Percentiles rank a stretch among this genome's conserved stretches.
These are phyloP conservation scores for Acanthurus tractus DNA, from an alignment of 2,797 vertebrate species.

Conservation along the genomic window DNA sequence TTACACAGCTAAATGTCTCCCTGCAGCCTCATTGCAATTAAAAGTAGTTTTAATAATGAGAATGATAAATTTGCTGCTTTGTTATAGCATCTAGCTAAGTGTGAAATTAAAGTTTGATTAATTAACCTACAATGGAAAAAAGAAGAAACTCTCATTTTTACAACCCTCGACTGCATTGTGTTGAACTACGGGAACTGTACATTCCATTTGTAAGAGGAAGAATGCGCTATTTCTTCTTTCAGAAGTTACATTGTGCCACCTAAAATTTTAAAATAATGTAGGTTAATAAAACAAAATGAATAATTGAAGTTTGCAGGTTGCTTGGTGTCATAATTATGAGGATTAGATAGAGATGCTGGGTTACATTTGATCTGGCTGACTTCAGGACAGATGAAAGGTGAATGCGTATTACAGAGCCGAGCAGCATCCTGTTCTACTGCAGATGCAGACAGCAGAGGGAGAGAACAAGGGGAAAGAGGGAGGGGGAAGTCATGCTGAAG, in stretches of 20 bases:
- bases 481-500: background rate
- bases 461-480: background rate
- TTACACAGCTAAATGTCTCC: background rate
- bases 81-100: no score
- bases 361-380: background rate
- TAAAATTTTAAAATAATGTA: background rate
- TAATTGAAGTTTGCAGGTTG: background rate
- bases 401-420: constrained; percentile 44
- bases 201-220: background rate
- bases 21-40: background rate
- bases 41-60: background rate
- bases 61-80: no score
- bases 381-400: constrained; percentile 35
- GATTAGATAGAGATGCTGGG: background rate
- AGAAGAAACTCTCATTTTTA: background rate
- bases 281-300: background rate
- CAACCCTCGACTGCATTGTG: background rate
- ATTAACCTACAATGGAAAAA: background rate
- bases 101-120: background rate
- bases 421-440: constrained; percentile 30
- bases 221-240: background rate
- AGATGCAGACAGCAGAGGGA: constrained; percentile 18
- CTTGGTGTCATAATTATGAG: background rate
- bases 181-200: background rate
- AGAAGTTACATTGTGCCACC: background rate